Evolutionary conservation across 2,113 vertebrate species (phyloP).

Genomic region (Pangasianodon hypophthalmus): DNA sequence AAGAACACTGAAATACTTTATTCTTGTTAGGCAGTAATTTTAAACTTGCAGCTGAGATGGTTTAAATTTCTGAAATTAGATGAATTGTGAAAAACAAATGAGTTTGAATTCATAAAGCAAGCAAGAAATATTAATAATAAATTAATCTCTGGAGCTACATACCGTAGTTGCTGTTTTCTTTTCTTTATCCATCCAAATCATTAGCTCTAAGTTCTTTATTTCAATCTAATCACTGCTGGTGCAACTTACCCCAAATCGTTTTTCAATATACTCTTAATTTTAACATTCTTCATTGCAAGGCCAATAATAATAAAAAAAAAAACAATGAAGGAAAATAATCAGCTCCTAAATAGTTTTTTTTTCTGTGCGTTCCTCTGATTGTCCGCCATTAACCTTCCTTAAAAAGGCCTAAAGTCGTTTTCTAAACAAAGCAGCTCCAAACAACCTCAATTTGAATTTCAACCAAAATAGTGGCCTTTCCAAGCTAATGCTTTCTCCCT

Average conservation of each 20-base stretch:
- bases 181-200: not conserved
- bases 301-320: not conserved
- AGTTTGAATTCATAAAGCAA: not conserved
- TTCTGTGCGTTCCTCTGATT: not conserved
- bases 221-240: not conserved
- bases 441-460: conserved; percentile 26
- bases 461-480: conserved; percentile 27
- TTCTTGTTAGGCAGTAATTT: not conserved
- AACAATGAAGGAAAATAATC: not conserved
- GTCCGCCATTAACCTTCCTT: not conserved
- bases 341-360: not conserved
- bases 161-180: not conserved
- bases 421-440: conserved; percentile 29
- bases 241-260: not conserved
- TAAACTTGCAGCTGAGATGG: not conserved
- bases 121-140: not conserved
- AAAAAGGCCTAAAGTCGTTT: conserved; percentile 17
- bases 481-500: conserved; percentile 28
- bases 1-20: not conserved
- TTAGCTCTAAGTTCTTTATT: not conserved
- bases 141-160: not conserved
- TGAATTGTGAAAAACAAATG: not conserved
- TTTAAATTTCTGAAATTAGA: not conserved
- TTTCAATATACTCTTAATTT: not conserved
- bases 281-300: not conserved